Base-by-base conservation (phyloP, 2,888 invertebrate species). In the Chorisops tibialis region DNA sequence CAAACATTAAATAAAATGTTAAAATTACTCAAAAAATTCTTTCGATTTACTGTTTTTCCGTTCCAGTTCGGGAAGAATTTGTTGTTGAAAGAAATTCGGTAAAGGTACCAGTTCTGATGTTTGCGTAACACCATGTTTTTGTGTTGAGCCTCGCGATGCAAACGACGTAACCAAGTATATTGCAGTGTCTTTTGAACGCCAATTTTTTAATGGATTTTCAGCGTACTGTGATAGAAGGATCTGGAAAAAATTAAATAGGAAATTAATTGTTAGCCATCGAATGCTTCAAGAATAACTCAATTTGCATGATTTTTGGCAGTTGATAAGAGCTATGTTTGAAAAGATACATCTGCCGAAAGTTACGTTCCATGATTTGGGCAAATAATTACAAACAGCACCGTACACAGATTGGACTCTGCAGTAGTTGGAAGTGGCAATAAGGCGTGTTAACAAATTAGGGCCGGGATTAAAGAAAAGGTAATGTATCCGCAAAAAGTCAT, bases 181-280 rank as follows among this genome's bases (percentile, higher is more conserved):
- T 2, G 97, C 97, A 11, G 96, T 92, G 79, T 99, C 97, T 76
- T 97, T 97, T 69, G 90, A 88, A 59, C 91, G 87, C 98, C 98
- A 99, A 75, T 93, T 89, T 59, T 80, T 77, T 0, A 80, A 76
- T 0, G 93, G 92, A 71, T 89, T 86, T 72, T 86, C 86, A 0
- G 81, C 79, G 78, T 94, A 96, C 73, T 89, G 89, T 51, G 81
- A 79, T 61, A 94, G 74, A 19, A 76, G 73, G 38, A 72, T 72
- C 67, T 77, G 71, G 18, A 63, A 50, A 49, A 37, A 38, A 51
- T 16, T 9, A 9, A 19, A 38, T 47, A 14, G 30, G 22, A 38
- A 24, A 52, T 16, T 16, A 38, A 45, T 59, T 51, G n/a, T 14
- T 22, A 30, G 1, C 30, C 5, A 30, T 30, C n/a, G n/a, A 30